These are phyloP conservation scores for Amphimallon solstitiale DNA, from an alignment of 2,888 invertebrate species.

Conservation along the genomic window DNA sequence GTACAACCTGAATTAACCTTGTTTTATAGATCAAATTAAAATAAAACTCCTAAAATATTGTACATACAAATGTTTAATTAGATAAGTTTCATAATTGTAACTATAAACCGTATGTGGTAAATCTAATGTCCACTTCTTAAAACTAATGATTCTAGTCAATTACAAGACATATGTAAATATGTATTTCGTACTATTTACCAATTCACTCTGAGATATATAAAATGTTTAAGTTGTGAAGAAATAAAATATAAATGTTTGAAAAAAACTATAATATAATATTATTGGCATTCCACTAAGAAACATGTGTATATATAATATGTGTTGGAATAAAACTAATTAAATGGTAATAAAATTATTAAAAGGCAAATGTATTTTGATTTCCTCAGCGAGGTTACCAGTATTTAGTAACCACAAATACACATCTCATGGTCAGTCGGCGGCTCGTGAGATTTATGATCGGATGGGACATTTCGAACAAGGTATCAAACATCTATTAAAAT, in stretches of 20 bases:
- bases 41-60: background rate
- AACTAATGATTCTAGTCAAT: conserved; percentile 35
- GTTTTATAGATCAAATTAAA: conserved; percentile 4
- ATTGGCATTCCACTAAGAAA: conserved; percentile 12
- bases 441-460: no score
- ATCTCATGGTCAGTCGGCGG: no score
- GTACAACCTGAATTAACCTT: conserved; percentile 17
- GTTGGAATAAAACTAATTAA: conserved; percentile 21
- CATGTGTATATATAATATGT: conserved; percentile 21
- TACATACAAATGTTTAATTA: conserved; percentile 5
- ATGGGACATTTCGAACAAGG: no score
- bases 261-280: conserved; percentile 9
- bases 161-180: conserved; percentile 16
- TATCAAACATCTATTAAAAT: no score
- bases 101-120: conserved; percentile 3
- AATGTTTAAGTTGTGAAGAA: conserved; percentile 11
- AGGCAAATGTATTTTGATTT: conserved; percentile 6
- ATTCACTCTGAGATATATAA: background rate
- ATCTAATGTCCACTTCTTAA: conserved; percentile 10
- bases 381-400: background rate
- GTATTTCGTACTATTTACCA: background rate
- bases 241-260: conserved; percentile 14
- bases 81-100: conserved; percentile 29
- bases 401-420: no score
- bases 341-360: conserved; percentile 29